phyloP scores from a whole-genome alignment of 2,797 vertebrate genomes.

The Eulemur coronatus region DNA sequence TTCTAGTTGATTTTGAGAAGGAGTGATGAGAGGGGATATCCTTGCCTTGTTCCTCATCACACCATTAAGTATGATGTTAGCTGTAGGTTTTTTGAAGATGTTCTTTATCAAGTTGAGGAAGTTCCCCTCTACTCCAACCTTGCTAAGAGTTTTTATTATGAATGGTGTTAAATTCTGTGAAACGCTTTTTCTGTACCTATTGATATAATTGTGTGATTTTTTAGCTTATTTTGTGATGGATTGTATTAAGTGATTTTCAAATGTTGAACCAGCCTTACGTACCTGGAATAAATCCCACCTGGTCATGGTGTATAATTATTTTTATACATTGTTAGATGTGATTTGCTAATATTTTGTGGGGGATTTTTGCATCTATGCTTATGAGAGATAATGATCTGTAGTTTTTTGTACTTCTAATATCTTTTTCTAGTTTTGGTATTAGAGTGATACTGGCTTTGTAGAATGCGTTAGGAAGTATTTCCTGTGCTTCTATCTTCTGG shows the following conservation, averaged over 20 bases:
- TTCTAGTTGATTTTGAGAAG: background rate
- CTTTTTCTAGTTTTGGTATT: background rate
- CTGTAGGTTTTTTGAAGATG: background rate
- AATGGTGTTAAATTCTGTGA: background rate
- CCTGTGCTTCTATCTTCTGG: background rate
- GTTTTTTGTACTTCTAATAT: background rate
- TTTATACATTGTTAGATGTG: background rate
- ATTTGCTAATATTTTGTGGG: background rate
- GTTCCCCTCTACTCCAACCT: background rate
- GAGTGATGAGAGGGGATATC: background rate
- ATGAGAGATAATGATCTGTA: background rate
- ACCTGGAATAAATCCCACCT: background rate
- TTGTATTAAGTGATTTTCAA: background rate
- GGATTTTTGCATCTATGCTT: background rate
- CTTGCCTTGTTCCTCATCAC: background rate
- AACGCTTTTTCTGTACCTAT: background rate
- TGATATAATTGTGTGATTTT: background rate
- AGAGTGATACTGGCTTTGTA: background rate
- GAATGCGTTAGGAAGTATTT: background rate
- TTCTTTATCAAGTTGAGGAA: background rate
- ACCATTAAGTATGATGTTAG: background rate
- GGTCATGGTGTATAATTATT: background rate
- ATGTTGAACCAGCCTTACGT: background rate
- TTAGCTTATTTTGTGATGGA: background rate
- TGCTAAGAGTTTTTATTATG: background rate